Conservation (phyloP, 2,113 vertebrate genomes). For the Aplodontia rufa region DNA sequence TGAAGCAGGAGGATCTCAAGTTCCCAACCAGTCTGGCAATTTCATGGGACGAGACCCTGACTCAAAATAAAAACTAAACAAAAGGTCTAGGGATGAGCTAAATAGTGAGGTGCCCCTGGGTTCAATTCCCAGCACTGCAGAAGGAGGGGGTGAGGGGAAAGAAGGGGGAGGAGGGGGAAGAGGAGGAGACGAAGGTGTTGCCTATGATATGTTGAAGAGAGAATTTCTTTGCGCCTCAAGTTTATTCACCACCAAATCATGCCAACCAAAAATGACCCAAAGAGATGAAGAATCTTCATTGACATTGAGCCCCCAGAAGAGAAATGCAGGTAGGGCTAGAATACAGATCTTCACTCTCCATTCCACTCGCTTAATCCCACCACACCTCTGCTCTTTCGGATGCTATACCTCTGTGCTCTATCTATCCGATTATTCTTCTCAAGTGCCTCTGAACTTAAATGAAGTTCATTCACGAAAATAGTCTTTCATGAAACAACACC, state of each 20-base stretch:
- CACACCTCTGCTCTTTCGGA: background rate
- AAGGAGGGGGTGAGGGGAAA: too few relatives aligned
- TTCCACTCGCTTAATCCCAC: background rate
- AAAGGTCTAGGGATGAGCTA: too few relatives aligned
- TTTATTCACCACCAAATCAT: background rate
- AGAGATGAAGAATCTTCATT: background rate
- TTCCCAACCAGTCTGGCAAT: too few relatives aligned
- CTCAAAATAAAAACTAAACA: too few relatives aligned
- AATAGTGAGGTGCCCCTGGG: too few relatives aligned
- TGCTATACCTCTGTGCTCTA: background rate
- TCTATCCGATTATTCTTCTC: background rate
- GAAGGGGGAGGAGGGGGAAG: too few relatives aligned
- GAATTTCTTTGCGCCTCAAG: background rate
- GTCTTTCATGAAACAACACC: background rate
- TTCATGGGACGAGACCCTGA: too few relatives aligned
- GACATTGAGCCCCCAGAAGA: background rate
- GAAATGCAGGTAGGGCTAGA: background rate
- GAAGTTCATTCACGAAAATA: background rate
- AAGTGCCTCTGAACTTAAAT: background rate
- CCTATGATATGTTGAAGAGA: background rate
- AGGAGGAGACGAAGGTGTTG: too few relatives aligned
- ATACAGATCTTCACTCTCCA: background rate
- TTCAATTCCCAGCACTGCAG: too few relatives aligned
- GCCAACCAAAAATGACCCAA: background rate
- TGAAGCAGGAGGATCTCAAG: too few relatives aligned